Conservation (phyloP, 2,888 invertebrate genomes). For the Hirtodrosophila histrioides region DNA sequence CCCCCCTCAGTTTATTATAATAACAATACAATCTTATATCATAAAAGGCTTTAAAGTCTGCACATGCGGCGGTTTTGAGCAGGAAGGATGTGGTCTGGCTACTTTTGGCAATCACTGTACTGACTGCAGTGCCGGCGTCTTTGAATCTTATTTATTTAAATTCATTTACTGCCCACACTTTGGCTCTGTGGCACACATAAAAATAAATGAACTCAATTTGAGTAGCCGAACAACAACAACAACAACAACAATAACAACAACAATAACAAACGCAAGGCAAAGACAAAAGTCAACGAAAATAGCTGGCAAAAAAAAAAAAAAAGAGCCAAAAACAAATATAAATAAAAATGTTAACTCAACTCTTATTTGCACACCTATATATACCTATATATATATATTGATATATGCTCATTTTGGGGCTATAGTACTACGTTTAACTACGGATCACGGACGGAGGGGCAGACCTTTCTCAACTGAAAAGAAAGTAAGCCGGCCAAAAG, state of each 20-base stretch:
- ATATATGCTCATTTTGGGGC: too few relatives aligned
- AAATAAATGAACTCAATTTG: conserved; percentile 74
- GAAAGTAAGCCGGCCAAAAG: conserved; percentile 58
- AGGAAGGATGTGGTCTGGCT: not conserved
- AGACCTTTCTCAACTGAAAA: conserved; percentile 73
- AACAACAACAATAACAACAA: conserved; percentile 15
- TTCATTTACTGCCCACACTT: conserved; percentile 52
- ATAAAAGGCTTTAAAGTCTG: too few relatives aligned
- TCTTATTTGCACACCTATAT: conserved; percentile 19
- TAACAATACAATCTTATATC: too few relatives aligned
- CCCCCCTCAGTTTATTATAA: too few relatives aligned
- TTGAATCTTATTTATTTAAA: conserved; percentile 44
- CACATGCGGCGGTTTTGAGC: too few relatives aligned
- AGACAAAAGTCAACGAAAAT: conserved; percentile 50
- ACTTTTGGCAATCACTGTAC: conserved; percentile 32
- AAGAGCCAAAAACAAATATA: conserved; percentile 10
- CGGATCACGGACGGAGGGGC: conserved; percentile 4
- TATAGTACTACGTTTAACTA: too few relatives aligned
- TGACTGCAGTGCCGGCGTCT: conserved; percentile 12
- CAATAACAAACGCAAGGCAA: conserved; percentile 46
- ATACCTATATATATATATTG: not conserved
- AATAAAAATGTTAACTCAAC: conserved; percentile 11
- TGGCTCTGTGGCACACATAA: conserved; percentile 45
- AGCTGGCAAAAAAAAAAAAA: conserved; percentile 32
- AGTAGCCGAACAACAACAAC: conserved; percentile 34